Percentiles rank a stretch among this genome's conserved stretches.
These are phyloP conservation scores for Rhysida immarginata DNA, from an alignment of 1,140 invertebrate genomes.

Conservation along the genomic window DNA sequence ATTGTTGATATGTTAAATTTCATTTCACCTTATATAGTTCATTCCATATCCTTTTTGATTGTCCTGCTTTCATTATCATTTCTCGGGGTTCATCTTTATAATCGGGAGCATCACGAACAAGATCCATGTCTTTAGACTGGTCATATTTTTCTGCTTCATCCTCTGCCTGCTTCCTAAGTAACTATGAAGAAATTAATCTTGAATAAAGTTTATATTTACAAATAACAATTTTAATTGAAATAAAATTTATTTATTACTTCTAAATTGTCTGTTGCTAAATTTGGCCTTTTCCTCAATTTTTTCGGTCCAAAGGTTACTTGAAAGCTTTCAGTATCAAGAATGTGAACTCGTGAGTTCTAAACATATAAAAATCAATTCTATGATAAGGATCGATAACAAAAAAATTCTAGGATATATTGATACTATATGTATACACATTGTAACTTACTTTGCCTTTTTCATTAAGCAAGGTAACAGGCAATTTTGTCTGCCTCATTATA, in stretches of 20 bases:
- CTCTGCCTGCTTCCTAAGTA: slow-evolving; percentile 51
- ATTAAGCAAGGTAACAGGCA: slow-evolving; percentile 87
- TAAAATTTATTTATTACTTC: slow-evolving; percentile 20
- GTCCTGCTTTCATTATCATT: slow-evolving; percentile 70
- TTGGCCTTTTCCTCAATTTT: slow-evolving; percentile 78
- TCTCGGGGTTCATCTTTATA: slow-evolving; percentile 44
- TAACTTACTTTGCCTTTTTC: slow-evolving; percentile 64
- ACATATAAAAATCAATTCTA: too few species aligned
- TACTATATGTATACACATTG: too few species aligned
- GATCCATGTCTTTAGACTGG: slow-evolving; percentile 58
- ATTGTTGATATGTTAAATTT: too few species aligned
- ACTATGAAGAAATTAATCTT: slow-evolving; percentile 22
- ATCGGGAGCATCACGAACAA: slow-evolving; percentile 52
- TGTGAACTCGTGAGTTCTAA: slow-evolving; percentile 66
- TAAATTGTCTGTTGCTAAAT: slow-evolving; percentile 45
- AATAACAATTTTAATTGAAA: not conserved
- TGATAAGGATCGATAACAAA: too few species aligned
- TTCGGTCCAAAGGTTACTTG: slow-evolving; percentile 90
- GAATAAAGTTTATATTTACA: not conserved
- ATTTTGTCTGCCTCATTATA: slow-evolving; percentile 86
- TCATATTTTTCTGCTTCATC: slow-evolving; percentile 59
- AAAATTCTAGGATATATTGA: too few species aligned
- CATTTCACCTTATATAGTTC: slow-evolving; percentile 91
- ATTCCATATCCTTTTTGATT: slow-evolving; percentile 97
- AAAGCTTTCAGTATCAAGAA: slow-evolving; percentile 90